These are phyloP conservation scores for Siniperca obscura DNA, from an alignment of 2,797 vertebrate species.

Conservation along the genomic window DNA sequence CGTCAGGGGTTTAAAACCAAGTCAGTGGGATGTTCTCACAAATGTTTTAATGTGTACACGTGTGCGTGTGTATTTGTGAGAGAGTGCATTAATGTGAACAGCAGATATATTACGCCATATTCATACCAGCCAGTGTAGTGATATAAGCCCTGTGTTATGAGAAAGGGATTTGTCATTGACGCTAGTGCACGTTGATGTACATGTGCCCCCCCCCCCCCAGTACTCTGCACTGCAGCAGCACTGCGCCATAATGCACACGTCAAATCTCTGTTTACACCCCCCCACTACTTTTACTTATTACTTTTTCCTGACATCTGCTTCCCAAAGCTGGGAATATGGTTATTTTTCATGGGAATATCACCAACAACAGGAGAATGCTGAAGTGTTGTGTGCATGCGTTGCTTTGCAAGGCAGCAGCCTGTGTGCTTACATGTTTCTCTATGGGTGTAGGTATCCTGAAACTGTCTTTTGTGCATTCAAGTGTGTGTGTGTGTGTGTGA, in stretches of 20 bases:
- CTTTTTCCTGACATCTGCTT: conserved; percentile 67
- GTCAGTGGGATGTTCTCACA: neutral
- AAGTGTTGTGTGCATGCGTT: neutral
- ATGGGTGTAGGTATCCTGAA: conserved; percentile 7
- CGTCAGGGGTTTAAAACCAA: conserved; percentile 6
- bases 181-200: conserved; percentile 75
- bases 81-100: conserved; percentile 32
- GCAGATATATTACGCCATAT: conserved; percentile 63
- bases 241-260: conserved; percentile 69
- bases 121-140: conserved; percentile 52
- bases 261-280: conserved; percentile 32
- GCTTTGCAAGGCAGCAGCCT: conserved; percentile 2
- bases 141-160: conserved; percentile 61
- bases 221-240: conserved; percentile 76
- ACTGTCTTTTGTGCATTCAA: neutral
- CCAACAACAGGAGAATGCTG: conserved; percentile 9
- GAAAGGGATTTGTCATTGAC: conserved; percentile 73
- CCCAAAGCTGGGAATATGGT: conserved; percentile 52
- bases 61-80: neutral
- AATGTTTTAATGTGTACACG: neutral
- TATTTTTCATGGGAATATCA: conserved; percentile 40
- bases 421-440: conserved; percentile 15
- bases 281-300: conserved; percentile 42
- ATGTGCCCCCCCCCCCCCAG: conserved; percentile 62
- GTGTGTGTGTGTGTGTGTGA: neutral